These are phyloP conservation scores for Dynastes tityus DNA, from an alignment of 2,888 invertebrate species.

Conservation along the genomic window DNA sequence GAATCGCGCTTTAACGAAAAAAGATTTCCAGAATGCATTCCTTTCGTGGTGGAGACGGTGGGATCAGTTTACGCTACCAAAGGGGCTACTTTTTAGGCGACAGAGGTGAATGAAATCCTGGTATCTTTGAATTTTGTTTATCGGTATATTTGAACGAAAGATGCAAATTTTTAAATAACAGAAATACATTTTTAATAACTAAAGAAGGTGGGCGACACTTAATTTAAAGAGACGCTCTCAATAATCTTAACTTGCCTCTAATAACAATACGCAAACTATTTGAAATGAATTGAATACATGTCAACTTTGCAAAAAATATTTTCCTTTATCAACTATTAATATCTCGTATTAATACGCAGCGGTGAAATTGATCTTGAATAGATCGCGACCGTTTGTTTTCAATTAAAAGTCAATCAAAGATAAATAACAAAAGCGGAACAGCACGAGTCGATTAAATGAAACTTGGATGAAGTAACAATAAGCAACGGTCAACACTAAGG, in stretches of 20 bases:
- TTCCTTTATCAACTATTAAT: constrained; percentile 21
- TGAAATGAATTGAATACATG: not conserved
- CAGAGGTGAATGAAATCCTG: no score
- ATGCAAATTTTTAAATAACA: no score
- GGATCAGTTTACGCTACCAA: no score
- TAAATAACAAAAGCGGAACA: constrained; percentile 59
- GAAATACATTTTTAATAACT: no score
- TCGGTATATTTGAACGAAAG: no score
- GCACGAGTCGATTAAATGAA: constrained; percentile 59
- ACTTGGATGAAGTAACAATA: constrained; percentile 59
- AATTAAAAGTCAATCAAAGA: constrained; percentile 61
- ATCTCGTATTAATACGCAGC: constrained; percentile 22
- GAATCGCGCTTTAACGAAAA: no score
- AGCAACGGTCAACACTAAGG: constrained; percentile 60
- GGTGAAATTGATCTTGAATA: constrained; percentile 34
- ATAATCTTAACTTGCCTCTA: not conserved
- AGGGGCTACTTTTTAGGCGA: no score
- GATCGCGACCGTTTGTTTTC: constrained; percentile 47
- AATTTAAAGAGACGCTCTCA: no score
- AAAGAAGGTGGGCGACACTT: no score
- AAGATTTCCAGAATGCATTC: no score
- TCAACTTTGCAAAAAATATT: not conserved
- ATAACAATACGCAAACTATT: not conserved
- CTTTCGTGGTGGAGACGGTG: no score
- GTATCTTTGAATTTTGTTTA: no score